Conservation (phyloP, 2,113 vertebrate species). For the Prunella fulvescens region DNA sequence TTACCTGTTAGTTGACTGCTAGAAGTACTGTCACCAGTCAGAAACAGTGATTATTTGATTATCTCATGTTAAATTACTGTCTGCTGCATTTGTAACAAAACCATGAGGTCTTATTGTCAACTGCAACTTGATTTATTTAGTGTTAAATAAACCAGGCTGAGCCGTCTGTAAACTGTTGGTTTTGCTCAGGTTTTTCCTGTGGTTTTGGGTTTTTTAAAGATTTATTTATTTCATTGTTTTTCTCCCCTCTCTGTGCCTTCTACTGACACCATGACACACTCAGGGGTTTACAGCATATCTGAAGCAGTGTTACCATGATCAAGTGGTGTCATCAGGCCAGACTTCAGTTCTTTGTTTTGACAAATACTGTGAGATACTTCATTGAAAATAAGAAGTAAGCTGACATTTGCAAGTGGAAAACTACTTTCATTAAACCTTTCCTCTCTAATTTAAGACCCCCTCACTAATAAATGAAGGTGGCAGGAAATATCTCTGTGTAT, state of each 20-base stretch:
- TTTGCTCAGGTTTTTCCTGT: background rate
- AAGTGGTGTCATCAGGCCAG: background rate
- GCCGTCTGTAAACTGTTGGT: background rate
- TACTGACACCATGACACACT: background rate
- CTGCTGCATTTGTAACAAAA: background rate
- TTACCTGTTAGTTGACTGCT: background rate
- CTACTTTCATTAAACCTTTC: constrained; percentile 5
- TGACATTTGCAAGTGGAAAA: constrained; percentile 10
- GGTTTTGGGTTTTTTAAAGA: background rate
- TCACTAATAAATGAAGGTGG: constrained; percentile 39
- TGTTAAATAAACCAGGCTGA: background rate
- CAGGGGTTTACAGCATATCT: background rate
- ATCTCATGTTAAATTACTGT: background rate
- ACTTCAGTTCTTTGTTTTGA: background rate
- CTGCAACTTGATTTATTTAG: background rate
- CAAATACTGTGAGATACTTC: background rate
- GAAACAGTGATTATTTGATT: background rate
- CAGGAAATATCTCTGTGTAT: constrained; percentile 50
- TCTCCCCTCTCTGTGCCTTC: background rate
- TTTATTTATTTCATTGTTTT: background rate
- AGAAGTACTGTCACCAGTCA: background rate
- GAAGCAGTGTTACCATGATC: background rate
- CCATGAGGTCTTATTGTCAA: background rate
- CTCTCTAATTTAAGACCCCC: background rate
- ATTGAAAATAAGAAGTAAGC: constrained; percentile 3